Conservation (phyloP, 1,140 invertebrate species). For the Dinoponera quadriceps region DNA sequence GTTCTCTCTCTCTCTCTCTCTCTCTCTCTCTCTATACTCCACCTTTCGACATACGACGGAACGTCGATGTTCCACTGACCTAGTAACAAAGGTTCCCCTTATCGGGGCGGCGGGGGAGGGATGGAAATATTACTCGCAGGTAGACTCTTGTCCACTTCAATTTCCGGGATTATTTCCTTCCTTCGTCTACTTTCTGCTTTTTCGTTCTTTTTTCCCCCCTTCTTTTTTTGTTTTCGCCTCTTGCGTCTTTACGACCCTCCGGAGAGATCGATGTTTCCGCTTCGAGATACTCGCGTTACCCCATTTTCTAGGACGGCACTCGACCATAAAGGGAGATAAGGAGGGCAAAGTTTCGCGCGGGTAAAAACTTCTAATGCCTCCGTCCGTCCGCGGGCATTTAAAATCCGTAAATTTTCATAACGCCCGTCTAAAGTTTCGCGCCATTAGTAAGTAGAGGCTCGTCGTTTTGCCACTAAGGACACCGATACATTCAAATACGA, state of each 20-base stretch:
- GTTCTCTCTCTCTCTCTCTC: conserved; percentile 32
- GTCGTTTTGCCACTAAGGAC: conserved; percentile 63
- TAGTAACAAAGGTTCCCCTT: conserved; percentile 40
- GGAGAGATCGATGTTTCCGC: conserved; percentile 64
- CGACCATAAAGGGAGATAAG: conserved; percentile 79
- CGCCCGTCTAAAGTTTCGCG: conserved; percentile 45
- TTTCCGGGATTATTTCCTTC: conserved; percentile 71
- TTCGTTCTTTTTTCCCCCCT: not conserved
- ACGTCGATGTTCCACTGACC: conserved; percentile 35
- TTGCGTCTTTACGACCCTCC: conserved; percentile 63
- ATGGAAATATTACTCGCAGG: conserved; percentile 58
- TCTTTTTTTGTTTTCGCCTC: conserved; percentile 19
- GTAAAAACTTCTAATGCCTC: conserved; percentile 66
- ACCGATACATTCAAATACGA: conserved; percentile 46
- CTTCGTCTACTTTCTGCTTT: conserved; percentile 27
- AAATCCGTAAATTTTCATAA: conserved; percentile 80
- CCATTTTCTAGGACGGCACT: conserved; percentile 74
- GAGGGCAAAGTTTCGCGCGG: conserved; percentile 69
- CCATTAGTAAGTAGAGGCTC: conserved; percentile 62
- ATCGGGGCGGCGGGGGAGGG: not conserved
- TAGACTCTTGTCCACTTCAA: conserved; percentile 70
- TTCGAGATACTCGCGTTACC: conserved; percentile 73
- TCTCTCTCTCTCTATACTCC: no score
- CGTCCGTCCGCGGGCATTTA: conserved; percentile 71
- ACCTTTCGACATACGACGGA: not conserved